These are phyloP conservation scores for Merodon equestris DNA, from an alignment of 2,888 invertebrate genomes.

Conservation along the genomic window DNA sequence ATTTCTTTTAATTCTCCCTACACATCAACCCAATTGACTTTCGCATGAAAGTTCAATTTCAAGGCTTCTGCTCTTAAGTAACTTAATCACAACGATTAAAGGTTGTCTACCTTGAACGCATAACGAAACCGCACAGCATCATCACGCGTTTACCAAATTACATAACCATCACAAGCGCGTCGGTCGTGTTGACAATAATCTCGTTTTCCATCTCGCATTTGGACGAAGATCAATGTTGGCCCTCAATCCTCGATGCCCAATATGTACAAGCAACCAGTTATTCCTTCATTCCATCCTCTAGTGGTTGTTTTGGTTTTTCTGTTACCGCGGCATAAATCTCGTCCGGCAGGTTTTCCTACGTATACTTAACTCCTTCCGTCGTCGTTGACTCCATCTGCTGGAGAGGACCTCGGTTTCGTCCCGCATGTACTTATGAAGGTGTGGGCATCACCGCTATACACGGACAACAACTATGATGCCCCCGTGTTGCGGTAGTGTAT, in stretches of 20 bases:
- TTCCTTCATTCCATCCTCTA: constrained; percentile 1
- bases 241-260: constrained; percentile 16
- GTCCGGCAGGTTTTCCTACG: constrained; percentile 58
- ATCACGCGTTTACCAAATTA: constrained; percentile 50
- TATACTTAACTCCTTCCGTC: constrained; percentile 23
- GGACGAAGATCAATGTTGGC: constrained; percentile 43
- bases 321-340: constrained; percentile 60
- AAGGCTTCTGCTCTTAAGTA: constrained; percentile 40
- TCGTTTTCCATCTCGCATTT: constrained; percentile 12
- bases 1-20: too few relatives aligned
- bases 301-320: constrained; percentile 39
- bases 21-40: constrained; percentile 25
- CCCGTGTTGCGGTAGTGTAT: constrained; percentile 34
- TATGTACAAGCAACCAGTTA: constrained; percentile 48
- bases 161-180: constrained; percentile 47
- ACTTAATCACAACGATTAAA: constrained; percentile 25
- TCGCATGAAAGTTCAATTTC: background rate
- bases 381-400: constrained; percentile 21
- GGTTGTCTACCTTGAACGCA: constrained; percentile 61
- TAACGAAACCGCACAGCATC: constrained; percentile 53
- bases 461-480: constrained; percentile 60
- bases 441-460: constrained; percentile 59
- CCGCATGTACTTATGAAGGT: constrained; percentile 31
- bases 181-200: constrained; percentile 63
- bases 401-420: constrained; percentile 30